Evolutionary conservation across 2,797 vertebrate species (phyloP), one percentile per base, ranked within the genome.

Genomic region (Adrianichthys oophorus): DNA sequence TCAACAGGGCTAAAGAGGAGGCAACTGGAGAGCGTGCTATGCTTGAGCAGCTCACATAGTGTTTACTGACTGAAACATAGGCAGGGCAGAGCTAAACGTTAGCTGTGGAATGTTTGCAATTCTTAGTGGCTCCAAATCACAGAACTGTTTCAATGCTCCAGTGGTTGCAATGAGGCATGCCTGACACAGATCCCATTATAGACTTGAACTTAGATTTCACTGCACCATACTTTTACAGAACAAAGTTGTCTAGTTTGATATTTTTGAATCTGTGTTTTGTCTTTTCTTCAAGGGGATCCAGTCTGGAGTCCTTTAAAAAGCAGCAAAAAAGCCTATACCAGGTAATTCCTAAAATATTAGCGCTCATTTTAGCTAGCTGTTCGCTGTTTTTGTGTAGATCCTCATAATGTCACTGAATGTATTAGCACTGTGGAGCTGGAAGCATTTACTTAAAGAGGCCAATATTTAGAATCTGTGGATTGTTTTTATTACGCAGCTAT

Each of bases 401-500:
- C 44, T 70, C 59, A 45, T 52, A 54, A 63, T 48, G 41, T 59
- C 43, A 40, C 21, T 7, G 32, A 49, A 29, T 29, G 46, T 61
- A 13, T 48, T 52, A 48, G 19, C 32, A 54, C 67, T 82, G 87
- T 85, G 72, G 72, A 61, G 4, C 5, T 52, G 54, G 54, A 79
- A 81, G 72, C 62, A 48, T 79, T 70, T 50, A 57, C 67, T 76
- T 76, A 56, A 67, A 66, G 72, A 70, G 59, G 59, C 57, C 62
- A 82, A 90, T 90, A 80, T 85, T 66, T 76, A 60, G 43, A 53
- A 19, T 49, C 73, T 63, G 32, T 12, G 10, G 10, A 37, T 37
- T 74, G 79, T 74, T 90, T 89, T 89, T 81, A 85, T 91, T 86
- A 81, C 74, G 12, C 52, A 52, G 72, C 87, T 94, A 92, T 93